A percentile compares a stretch with the other conserved stretches of the same genome.
Conservation (phyloP, 1,140 invertebrate genomes). For the Littorina saxatilis region DNA sequence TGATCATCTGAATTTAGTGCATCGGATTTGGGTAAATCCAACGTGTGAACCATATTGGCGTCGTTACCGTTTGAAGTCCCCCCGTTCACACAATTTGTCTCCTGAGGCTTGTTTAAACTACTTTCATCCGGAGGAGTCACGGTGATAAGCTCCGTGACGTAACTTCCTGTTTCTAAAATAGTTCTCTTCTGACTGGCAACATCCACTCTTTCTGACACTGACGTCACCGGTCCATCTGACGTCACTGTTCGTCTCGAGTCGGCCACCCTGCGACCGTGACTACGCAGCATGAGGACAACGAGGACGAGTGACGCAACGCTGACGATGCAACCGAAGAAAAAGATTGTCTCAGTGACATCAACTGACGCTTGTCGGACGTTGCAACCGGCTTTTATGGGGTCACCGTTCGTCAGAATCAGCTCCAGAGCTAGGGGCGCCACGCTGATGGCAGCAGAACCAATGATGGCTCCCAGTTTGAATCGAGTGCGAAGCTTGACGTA, state of each 20-base stretch:
- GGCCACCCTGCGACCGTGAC: background rate
- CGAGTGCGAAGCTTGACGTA: background rate
- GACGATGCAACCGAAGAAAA: background rate
- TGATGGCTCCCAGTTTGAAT: background rate
- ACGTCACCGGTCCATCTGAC: background rate
- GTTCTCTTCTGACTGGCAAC: background rate
- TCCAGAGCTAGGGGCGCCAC: background rate
- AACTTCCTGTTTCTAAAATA: background rate
- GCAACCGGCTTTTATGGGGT: background rate
- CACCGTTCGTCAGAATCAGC: background rate
- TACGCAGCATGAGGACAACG: constrained; percentile 19
- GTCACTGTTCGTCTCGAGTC: background rate
- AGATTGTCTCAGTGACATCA: background rate
- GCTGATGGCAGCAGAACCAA: background rate
- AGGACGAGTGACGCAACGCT: background rate
- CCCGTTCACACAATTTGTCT: too few relatives aligned
- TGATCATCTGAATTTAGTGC: too few relatives aligned
- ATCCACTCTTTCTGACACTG: background rate
- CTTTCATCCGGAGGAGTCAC: background rate
- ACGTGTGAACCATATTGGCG: too few relatives aligned
- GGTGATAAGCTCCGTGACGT: background rate
- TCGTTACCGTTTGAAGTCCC: too few relatives aligned
- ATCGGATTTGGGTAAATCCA: too few relatives aligned
- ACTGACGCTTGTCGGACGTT: background rate
- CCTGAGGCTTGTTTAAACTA: too few relatives aligned